Evolutionary conservation across 2,113 vertebrate genomes (phyloP).

Genomic region (Otus sunia): DNA sequence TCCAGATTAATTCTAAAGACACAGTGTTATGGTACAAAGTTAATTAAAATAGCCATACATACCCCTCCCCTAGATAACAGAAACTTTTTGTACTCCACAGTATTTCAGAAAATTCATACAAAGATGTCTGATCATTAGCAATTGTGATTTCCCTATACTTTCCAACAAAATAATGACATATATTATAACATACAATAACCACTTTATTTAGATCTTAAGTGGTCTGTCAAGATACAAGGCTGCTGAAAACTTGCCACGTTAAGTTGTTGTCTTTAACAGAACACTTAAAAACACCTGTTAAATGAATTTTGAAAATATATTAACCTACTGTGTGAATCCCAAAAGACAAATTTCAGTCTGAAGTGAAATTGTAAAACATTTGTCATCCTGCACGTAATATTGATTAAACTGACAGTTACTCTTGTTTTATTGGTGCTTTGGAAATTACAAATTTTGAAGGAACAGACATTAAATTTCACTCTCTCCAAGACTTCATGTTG

Average conservation of each 20-base stretch:
- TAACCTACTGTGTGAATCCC: not conserved
- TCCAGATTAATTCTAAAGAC: not conserved
- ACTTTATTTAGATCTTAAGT: not conserved
- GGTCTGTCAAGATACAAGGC: not conserved
- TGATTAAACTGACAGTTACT: constrained; percentile 44
- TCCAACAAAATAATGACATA: not conserved
- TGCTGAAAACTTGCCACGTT: not conserved
- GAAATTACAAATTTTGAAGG: constrained; percentile 6
- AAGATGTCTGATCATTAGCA: not conserved
- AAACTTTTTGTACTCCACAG: not conserved
- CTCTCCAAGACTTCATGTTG: not conserved
- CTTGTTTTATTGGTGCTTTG: constrained; percentile 34
- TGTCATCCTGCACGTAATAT: constrained; percentile 6
- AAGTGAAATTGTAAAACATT: constrained; percentile 31
- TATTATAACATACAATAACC: not conserved
- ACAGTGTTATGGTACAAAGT: not conserved
- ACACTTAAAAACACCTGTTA: not conserved
- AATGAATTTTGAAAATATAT: constrained; percentile 7
- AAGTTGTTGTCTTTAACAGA: not conserved
- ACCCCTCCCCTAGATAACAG: not conserved
- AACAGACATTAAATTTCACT: not conserved
- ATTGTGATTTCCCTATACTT: not conserved
- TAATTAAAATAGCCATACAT: not conserved
- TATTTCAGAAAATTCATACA: not conserved
- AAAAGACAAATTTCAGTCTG: constrained; percentile 28